These are phyloP conservation scores for Calliphora vicina DNA, from an alignment of 1,140 invertebrate genomes.

Conservation along the genomic window DNA sequence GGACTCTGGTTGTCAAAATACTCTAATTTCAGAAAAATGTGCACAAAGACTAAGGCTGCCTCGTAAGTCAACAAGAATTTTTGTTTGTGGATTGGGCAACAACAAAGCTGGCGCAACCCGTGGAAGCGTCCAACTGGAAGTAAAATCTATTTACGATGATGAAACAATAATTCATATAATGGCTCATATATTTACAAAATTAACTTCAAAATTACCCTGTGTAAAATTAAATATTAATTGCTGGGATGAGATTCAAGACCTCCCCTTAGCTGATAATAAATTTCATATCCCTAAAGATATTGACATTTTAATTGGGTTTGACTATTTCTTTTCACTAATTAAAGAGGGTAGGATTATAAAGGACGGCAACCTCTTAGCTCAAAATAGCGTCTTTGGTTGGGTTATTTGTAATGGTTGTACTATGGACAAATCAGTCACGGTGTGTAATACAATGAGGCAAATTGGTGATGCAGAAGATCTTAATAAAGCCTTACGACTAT, in stretches of 20 bases:
- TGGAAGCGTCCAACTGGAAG: too few species aligned
- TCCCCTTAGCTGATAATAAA: background rate
- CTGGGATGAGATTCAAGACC: background rate
- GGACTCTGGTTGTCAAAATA: background rate
- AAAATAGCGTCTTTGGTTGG: too few species aligned
- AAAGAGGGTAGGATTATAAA: background rate
- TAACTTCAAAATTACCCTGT: conserved; percentile 4
- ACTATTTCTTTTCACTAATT: background rate
- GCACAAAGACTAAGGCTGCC: background rate
- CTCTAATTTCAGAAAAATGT: background rate
- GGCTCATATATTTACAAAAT: background rate
- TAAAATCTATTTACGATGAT: background rate
- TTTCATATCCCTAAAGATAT: background rate
- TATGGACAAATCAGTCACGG: background rate
- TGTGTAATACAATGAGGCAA: background rate
- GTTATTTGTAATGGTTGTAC: background rate
- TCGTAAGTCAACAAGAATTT: background rate
- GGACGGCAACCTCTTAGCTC: background rate
- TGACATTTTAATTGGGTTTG: background rate
- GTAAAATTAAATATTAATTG: background rate
- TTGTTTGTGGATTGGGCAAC: background rate
- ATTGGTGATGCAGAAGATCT: background rate
- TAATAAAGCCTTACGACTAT: background rate
- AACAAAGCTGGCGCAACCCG: background rate
- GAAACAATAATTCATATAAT: background rate